Evolutionary conservation across 2,888 invertebrate species (phyloP), one percentile per base, ranked within the genome.

Genomic region (Caenorhabditis sinica): DNA sequence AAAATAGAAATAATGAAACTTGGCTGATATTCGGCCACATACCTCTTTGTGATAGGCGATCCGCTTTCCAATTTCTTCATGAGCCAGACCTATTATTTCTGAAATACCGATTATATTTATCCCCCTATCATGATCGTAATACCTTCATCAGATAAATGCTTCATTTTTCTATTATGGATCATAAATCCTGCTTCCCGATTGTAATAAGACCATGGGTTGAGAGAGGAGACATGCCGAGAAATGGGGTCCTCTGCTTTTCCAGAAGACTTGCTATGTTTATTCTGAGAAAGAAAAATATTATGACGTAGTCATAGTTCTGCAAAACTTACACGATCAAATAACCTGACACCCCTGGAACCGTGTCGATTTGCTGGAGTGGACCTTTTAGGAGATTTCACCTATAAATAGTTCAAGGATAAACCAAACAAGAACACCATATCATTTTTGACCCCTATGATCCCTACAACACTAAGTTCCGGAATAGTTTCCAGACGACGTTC

Each of bases 31-130:
- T 30, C 5, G 4, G 8, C n/a, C 13, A 43, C 53, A 5, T 4
- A 77, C 77, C 25, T 69, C 49, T 71, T 77, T 71, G 43, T 77
- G 77, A 30, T 63, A 53, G 13, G 61, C 69, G 15, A 77, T 69
- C 2, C 69, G 33, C 17, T 53, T 61, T 20, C 69, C 77, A 13
- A 69, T 61, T 43, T 69, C 69, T 4, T 17, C 49, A 1, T 36
- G 33, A n/a, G 76, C 76, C 15, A 36, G 23, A n/a, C n/a, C 23
- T 1, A 68, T 33, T 0, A 68, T 20, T 23, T 36, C 53, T 65
- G 63, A 23, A 63, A 63, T n/a, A 33, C n/a, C 3, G n/a, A n/a
- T 15, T n/a, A 33, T 20, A 30, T 30, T 28, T n/a, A 25, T 23
- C 13, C 5, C 23, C 40, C 0, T 17, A 33, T 17, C 15, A 0